Conservation (phyloP, 2,888 invertebrate species). For the Pristionchus exspectatus region DNA sequence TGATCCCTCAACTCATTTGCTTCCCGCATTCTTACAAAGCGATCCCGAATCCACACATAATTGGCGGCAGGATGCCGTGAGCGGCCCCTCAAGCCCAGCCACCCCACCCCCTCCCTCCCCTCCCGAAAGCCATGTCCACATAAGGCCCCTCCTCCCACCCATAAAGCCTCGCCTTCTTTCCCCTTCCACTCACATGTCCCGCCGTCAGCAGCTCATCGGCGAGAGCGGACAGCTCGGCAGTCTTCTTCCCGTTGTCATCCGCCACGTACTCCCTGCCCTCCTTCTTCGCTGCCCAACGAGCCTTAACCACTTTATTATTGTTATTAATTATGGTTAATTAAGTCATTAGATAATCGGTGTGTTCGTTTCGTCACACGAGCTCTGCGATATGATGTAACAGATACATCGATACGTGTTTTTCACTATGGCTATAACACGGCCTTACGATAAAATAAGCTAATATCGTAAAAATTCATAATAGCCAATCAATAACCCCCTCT, state of each 20-base stretch:
- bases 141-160: too few relatives aligned
- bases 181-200: slow-evolving; percentile 67
- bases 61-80: too few relatives aligned
- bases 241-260: slow-evolving; percentile 66
- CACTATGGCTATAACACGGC: too few relatives aligned
- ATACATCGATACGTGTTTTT: not conserved
- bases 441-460: too few relatives aligned
- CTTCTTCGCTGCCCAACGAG: slow-evolving; percentile 77
- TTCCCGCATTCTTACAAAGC: too few relatives aligned
- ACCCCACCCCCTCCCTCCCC: not conserved
- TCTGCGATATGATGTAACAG: too few relatives aligned
- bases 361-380: too few relatives aligned
- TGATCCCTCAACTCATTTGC: too few relatives aligned
- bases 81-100: not conserved
- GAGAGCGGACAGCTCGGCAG: slow-evolving; percentile 65
- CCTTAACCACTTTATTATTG: not conserved
- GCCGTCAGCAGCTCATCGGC: slow-evolving; percentile 73
- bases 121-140: not conserved
- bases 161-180: too few relatives aligned
- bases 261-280: slow-evolving; percentile 66
- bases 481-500: not conserved
- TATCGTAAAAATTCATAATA: too few relatives aligned
- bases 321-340: not conserved
- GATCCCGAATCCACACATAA: too few relatives aligned
- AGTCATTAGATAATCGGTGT: not conserved